Base-by-base conservation (phyloP, 2,888 invertebrate species). In the Philereme vetulata region DNA sequence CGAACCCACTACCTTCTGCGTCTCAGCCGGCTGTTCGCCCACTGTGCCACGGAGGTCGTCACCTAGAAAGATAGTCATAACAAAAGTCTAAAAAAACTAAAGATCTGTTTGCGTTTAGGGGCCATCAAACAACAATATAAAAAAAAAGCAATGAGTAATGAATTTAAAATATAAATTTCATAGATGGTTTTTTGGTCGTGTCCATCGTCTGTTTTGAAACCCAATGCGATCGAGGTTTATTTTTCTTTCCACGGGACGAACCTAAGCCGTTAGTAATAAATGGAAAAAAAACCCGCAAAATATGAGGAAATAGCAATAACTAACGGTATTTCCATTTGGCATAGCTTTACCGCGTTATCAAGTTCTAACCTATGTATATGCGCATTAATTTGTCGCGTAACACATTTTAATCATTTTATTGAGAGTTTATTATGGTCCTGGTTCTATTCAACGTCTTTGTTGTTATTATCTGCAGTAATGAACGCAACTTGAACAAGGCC, bases 281-380 rank as follows among this genome's bases (percentile, higher is more conserved):
- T 40, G 21, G n/a, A 45, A 49, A 36, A 48, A 43, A 55, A 42
- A 21, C 21, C 1, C 40, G n/a, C 35, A 52, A 56, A 47, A 35
- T 38, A 55, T 35, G 51, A 65, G 68, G 64, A 66, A 66, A 65
- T 68, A 67, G 44, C 60, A 72, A 70, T 70, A 63, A 44, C 21
- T 59, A 72, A 55, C 68, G 72, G 72, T 68, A 74, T 73, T 72
- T 58, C 70, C 69, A 66, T 67, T 65, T 52, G 59, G 34, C 65
- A 57, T 56, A 51, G 62, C 46, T 65, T 57, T 60, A 62, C 60
- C 59, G 58, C 60, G 71, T 72, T 76, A 75, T 75, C 74, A 63
- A 60, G 40, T 49, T 35, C 45, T 54, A 72, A 72, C 74, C 72
- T 72, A 76, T n/a, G n/a, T n/a, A n/a, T 66, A 70, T 71, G 46